A percentile compares a stretch with the other conserved stretches of the same genome.
These are phyloP conservation scores for Dugesia japonica DNA, from an alignment of 2,888 invertebrate genomes.

Conservation along the genomic window DNA sequence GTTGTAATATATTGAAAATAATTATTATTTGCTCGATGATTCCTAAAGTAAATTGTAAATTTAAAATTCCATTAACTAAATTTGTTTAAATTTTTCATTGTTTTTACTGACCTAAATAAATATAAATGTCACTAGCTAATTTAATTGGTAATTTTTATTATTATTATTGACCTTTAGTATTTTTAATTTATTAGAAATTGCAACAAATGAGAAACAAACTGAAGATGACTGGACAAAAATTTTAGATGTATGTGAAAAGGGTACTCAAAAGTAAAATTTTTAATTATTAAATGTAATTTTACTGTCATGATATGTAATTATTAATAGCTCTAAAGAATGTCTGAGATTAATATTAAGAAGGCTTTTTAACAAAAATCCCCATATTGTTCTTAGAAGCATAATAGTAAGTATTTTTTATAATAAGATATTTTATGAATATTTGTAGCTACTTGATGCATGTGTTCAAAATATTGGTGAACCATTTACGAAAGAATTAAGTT, in stretches of 20 bases:
- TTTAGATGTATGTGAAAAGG: conserved; percentile 10
- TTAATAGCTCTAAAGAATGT: conserved; percentile 12
- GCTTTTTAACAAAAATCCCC: conserved; percentile 16
- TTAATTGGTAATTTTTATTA: neutral
- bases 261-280: neutral
- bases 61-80: no score
- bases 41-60: no score
- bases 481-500: neutral
- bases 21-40: no score
- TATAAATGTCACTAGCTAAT: neutral
- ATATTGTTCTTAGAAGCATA: conserved; percentile 16
- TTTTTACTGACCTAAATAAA: neutral
- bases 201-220: conserved; percentile 24
- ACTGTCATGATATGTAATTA: no score
- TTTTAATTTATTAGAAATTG: conserved; percentile 20
- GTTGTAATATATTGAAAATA: no score
- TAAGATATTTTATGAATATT: no score
- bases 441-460: neutral
- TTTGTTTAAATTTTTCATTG: neutral
- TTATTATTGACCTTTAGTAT: neutral
- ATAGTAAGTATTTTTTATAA: neutral
- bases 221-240: conserved; percentile 26
- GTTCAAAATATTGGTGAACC: neutral
- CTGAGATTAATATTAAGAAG: conserved; percentile 16
- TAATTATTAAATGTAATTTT: no score